Percentiles rank a stretch among this genome's conserved stretches.
Evolutionary conservation across 2,888 invertebrate species (phyloP).

Genomic region (Megamerina dolium): DNA sequence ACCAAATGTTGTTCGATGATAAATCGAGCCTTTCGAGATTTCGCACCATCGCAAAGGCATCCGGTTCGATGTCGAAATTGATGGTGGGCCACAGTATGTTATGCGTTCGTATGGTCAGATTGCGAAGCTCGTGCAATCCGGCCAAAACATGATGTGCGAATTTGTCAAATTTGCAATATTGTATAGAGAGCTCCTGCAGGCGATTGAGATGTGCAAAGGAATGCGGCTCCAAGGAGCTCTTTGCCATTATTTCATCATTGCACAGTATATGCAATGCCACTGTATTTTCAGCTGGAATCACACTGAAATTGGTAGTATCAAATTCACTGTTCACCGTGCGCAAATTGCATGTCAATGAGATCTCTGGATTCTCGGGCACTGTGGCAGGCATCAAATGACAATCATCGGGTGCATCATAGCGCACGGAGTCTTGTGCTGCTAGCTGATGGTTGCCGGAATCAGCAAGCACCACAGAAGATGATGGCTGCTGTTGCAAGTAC

Average conservation of each 20-base stretch:
- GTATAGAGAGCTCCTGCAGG: constrained; percentile 72
- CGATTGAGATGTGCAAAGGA: constrained; percentile 76
- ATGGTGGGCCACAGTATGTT: constrained; percentile 80
- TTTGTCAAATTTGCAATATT: constrained; percentile 79
- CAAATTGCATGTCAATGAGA: constrained; percentile 71
- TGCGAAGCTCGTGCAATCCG: constrained; percentile 73
- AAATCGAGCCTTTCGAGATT: constrained; percentile 79
- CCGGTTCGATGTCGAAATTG: constrained; percentile 73
- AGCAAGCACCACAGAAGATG: too few species aligned
- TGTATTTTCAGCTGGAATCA: constrained; percentile 77
- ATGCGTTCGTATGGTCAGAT: constrained; percentile 78
- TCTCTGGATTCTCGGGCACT: constrained; percentile 56
- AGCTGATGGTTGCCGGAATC: constrained; percentile 9
- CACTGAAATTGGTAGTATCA: constrained; percentile 82
- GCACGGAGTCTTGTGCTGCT: constrained; percentile 21
- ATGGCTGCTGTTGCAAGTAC: constrained; percentile 30
- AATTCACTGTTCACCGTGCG: constrained; percentile 82
- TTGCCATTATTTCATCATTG: constrained; percentile 72
- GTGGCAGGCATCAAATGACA: constrained; percentile 53
- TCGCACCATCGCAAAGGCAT: constrained; percentile 69
- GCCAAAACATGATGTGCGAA: constrained; percentile 74
- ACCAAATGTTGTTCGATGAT: constrained; percentile 85
- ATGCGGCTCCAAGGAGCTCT: constrained; percentile 69
- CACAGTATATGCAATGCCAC: constrained; percentile 73
- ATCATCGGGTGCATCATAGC: constrained; percentile 79